Percentiles rank a stretch among this genome's conserved stretches.
Conservation (phyloP, 2,888 invertebrate genomes). For the Agrochola lychnidis region DNA sequence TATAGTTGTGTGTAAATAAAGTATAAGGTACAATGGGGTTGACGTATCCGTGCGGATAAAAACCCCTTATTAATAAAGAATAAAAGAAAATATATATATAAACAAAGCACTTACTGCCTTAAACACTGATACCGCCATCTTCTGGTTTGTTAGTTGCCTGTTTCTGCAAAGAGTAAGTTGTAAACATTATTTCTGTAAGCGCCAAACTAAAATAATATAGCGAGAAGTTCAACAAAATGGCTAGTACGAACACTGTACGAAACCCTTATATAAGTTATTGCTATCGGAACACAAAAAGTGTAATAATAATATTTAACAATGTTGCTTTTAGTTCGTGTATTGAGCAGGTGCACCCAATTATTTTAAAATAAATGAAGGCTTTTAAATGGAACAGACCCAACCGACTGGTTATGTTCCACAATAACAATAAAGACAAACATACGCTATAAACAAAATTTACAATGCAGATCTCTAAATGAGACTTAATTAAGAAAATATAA, state of each 20-base stretch:
- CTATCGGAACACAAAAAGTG: slow-evolving; percentile 32
- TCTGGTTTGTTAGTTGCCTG: too few species aligned
- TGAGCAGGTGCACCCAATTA: slow-evolving; percentile 60
- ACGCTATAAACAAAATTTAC: slow-evolving; percentile 36
- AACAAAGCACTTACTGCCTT: not conserved
- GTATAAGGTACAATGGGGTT: too few species aligned
- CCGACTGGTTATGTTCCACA: slow-evolving; percentile 20
- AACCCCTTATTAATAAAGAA: too few species aligned
- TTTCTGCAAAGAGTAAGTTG: not conserved
- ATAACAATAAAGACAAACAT: slow-evolving; percentile 48
- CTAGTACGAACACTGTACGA: not conserved
- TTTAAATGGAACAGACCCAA: slow-evolving; percentile 40
- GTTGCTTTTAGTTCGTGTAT: slow-evolving; percentile 32
- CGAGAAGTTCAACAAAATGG: not conserved
- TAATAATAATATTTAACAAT: slow-evolving; percentile 40
- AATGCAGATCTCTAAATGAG: slow-evolving; percentile 35
- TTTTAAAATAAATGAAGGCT: slow-evolving; percentile 50
- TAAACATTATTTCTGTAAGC: not conserved
- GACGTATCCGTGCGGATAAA: too few species aligned
- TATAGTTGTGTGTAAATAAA: too few species aligned
- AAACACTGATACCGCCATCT: not conserved
- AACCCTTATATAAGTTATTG: slow-evolving; percentile 10
- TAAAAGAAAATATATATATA: too few species aligned
- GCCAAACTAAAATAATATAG: not conserved
- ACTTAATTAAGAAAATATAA: slow-evolving; percentile 59